A percentile compares a stretch with the other conserved stretches of the same genome.
Evolutionary conservation across 1,140 invertebrate species (phyloP).

Genomic region (Drosophila sp.): DNA sequence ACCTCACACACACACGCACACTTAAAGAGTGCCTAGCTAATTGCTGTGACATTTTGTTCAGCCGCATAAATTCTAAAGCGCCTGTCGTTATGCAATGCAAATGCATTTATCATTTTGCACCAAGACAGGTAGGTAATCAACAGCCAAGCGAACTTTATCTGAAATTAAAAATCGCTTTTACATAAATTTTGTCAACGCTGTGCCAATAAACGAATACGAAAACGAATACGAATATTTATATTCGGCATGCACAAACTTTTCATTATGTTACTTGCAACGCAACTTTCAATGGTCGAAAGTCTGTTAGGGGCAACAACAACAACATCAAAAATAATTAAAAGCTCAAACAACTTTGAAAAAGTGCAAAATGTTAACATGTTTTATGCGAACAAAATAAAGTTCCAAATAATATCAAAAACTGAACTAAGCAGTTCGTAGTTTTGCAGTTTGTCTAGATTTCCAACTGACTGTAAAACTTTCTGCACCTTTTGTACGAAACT

Average conservation of each 20-base stretch:
- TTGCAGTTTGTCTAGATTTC: not conserved
- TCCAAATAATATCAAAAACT: constrained; percentile 9
- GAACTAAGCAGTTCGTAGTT: not conserved
- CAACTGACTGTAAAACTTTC: constrained; percentile 1
- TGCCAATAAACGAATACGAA: constrained; percentile 42
- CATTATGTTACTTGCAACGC: constrained; percentile 38
- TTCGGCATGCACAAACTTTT: constrained; percentile 11
- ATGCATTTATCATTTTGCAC: constrained; percentile 66
- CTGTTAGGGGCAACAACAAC: constrained; percentile 30
- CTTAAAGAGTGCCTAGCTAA: constrained; percentile 33
- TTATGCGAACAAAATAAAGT: constrained; percentile 4
- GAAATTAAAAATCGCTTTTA: constrained; percentile 76
- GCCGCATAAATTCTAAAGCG: constrained; percentile 53
- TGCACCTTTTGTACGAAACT: constrained; percentile 11
- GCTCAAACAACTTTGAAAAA: constrained; percentile 25
- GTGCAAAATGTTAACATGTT: constrained; percentile 8
- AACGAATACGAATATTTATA: not conserved
- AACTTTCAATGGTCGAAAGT: constrained; percentile 44
- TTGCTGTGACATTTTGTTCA: constrained; percentile 54
- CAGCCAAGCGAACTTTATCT: constrained; percentile 62
- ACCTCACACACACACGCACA: not conserved
- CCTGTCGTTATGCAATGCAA: constrained; percentile 22
- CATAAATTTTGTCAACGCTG: constrained; percentile 73
- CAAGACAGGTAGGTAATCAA: constrained; percentile 57
- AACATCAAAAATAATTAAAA: constrained; percentile 71